Evolutionary conservation across 1,140 invertebrate genomes (phyloP).

Genomic region (Pachypsylla venusta): DNA sequence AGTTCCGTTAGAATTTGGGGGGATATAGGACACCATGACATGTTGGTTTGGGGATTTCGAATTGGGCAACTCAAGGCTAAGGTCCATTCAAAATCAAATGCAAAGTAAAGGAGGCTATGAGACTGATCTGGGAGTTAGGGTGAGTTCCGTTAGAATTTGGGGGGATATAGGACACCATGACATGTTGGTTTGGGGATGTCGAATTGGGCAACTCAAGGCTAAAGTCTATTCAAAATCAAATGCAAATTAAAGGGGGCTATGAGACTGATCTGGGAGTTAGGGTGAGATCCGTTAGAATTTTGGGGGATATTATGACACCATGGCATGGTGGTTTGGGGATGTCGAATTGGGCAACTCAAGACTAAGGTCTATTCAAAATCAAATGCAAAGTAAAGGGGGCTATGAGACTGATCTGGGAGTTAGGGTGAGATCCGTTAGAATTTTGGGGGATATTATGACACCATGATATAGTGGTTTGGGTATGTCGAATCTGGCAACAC

Average conservation of each 20-base stretch:
- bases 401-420: conserved; percentile 43
- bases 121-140: conserved; percentile 27
- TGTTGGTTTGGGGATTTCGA: conserved; percentile 76
- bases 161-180: no score
- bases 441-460: no score
- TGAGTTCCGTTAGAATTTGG: no score
- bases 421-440: no score
- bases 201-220: background rate
- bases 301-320: background rate
- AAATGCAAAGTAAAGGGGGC: conserved; percentile 59
- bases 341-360: background rate
- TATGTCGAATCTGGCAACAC: no score
- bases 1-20: no score
- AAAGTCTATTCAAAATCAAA: background rate
- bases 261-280: conserved; percentile 34
- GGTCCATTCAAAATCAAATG: conserved; percentile 69
- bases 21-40: no score
- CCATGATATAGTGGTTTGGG: no score
- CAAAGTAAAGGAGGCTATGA: conserved; percentile 77
- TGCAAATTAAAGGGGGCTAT: conserved; percentile 44
- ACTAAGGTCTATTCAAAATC: background rate
- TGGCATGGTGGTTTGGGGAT: background rate
- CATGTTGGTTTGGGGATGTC: no score
- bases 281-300: background rate
- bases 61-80: conserved; percentile 51